These are phyloP conservation scores for Micromesistius poutassou DNA, from an alignment of 2,797 vertebrate genomes.

Conservation along the genomic window DNA sequence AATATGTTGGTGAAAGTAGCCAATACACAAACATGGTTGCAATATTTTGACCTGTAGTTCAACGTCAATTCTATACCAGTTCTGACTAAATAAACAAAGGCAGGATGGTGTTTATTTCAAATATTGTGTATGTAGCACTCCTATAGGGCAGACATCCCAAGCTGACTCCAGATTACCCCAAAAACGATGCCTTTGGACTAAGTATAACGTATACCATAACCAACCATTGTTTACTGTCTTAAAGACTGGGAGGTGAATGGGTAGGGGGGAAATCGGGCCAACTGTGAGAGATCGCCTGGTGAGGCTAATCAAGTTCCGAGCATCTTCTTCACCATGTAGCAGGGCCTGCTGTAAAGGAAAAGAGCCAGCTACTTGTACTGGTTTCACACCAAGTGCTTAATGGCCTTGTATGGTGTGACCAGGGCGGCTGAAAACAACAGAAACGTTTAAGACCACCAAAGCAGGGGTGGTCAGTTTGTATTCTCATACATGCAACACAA, in stretches of 20 bases:
- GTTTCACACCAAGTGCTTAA: slow-evolving; percentile 87
- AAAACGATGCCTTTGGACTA: not conserved
- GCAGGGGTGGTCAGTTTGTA: not conserved
- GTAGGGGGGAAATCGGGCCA: not conserved
- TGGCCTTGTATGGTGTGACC: slow-evolving; percentile 90
- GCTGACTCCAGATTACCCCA: not conserved
- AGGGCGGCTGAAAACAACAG: slow-evolving; percentile 77
- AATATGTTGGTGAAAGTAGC: not conserved
- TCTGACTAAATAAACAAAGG: not conserved
- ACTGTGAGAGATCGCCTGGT: no score
- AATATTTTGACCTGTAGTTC: not conserved
- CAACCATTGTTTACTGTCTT: not conserved
- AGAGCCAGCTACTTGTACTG: slow-evolving; percentile 90
- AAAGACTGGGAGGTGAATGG: not conserved
- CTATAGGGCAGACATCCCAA: not conserved
- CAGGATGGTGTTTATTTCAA: not conserved
- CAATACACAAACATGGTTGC: not conserved
- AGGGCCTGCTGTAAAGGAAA: slow-evolving; percentile 91
- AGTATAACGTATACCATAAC: not conserved
- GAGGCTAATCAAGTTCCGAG: slow-evolving; percentile 78
- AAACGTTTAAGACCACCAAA: slow-evolving; percentile 20
- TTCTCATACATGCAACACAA: not conserved
- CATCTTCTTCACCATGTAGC: slow-evolving; percentile 93
- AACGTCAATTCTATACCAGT: not conserved
- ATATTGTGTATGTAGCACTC: not conserved